phyloP scores from a whole-genome alignment of 2,888 invertebrate species.

The Epiperipatus broadwayi region DNA sequence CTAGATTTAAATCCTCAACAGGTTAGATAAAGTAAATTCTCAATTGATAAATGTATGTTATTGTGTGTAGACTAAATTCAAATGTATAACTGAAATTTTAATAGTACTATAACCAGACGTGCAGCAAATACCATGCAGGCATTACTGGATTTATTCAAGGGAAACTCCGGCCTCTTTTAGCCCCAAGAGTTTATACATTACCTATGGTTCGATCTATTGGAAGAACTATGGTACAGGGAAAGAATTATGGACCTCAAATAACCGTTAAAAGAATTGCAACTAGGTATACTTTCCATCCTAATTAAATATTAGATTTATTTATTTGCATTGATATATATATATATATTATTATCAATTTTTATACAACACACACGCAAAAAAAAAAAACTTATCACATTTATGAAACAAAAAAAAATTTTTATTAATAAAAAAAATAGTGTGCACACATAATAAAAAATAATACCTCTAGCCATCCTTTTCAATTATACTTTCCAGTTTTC shows the following conservation, averaged over 20 bases:
- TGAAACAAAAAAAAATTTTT: no score
- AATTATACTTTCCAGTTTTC: no score
- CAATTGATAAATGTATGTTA: not conserved
- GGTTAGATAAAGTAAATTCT: not conserved
- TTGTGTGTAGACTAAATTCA: no score
- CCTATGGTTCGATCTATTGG: slow-evolving; percentile 42
- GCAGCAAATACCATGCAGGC: slow-evolving; percentile 12
- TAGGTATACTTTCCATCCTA: slow-evolving; percentile 22
- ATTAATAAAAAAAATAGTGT: no score
- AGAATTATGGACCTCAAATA: slow-evolving; percentile 44
- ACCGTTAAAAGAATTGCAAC: slow-evolving; percentile 40
- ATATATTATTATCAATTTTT: no score
- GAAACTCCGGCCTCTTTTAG: slow-evolving; percentile 35
- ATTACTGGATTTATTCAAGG: slow-evolving; percentile 13
- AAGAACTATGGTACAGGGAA: slow-evolving; percentile 45
- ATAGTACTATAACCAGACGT: no score
- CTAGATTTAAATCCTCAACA: slow-evolving; percentile 22
- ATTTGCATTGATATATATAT: not conserved
- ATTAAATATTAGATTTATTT: not conserved
- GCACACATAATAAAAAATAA: no score
- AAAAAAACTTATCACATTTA: no score
- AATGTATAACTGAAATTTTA: no score
- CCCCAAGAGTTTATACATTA: slow-evolving; percentile 40
- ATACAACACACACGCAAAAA: no score
- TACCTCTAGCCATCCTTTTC: no score